Evolutionary conservation across 2,888 invertebrate genomes (phyloP), one percentile per base, ranked within the genome.

Genomic region (Seira ritae): DNA sequence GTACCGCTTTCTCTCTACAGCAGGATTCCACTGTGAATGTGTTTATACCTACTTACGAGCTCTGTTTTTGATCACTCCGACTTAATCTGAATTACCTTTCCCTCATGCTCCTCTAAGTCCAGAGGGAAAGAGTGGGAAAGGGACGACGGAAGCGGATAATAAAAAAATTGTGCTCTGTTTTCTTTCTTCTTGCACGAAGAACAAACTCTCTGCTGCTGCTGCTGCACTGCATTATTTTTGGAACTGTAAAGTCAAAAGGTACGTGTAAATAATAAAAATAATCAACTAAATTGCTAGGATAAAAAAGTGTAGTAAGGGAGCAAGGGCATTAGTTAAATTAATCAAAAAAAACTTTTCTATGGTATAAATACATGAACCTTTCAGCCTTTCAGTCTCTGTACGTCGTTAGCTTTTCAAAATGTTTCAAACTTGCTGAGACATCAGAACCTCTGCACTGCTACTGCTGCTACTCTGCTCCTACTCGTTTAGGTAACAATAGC

Each of bases 261-360:
- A 74, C 42, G 73, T 55, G 12, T 60, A 20, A 67, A 46, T 69
- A 77, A 69, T 77, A 79, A 73, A 80, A 80, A 74, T 80, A 80
- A 80, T 80, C 80, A 80, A 73, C 67, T 42, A 74, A 74, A 80
- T 80, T 80, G 74, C 69, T 17, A 69, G 46, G 46, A 50, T 71
- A 71, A n/a, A 71, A 55, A 71, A 55, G n/a, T 19, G 55, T 71
- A 22, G 31, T n/a, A 24, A 50, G 67, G 74, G 67, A 62, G 37
- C 66, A 73, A 73, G 65, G 65, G 73, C 73, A 73, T 73, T 73
- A 73, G 31, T 73, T 17, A 73, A 73, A 73, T 73, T 73, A 73
- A 73, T 31, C 17, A 19, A 73, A 42, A 24, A 37, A 42, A 6
- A 42, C 19, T 24, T n/a, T 24, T 4, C 8, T 69, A n/a, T 6